Base-by-base conservation (phyloP, 1,140 invertebrate species). In the Scaptodrosophila lebanonensis region DNA sequence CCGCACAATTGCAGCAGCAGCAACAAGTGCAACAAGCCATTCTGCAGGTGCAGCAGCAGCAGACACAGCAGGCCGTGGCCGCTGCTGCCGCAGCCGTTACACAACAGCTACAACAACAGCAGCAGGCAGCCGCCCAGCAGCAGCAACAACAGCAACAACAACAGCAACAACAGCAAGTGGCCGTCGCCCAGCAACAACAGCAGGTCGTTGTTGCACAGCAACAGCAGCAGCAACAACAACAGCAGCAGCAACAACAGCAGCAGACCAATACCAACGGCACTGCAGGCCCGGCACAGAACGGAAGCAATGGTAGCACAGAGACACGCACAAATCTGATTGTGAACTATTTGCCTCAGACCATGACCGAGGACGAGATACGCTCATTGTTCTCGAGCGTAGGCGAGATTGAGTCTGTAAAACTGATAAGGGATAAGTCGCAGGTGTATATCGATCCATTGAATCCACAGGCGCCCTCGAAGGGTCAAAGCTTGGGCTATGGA, bases 291-390 rank as follows among this genome's bases (percentile, higher is more conserved):
- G 52, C 66, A 49, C 83, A 85, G 42, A 77, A 85, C 32, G 76
- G 69, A 32, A 86, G 67, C 66, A 86, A 86, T 58, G 84, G 84
- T 16, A 70, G 68, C 53, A 66, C 61, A 32, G 85, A 87, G 58
- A 87, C 84, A 7, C 77, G 85, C 61, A 93, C 93, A 51, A 97
- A 97, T 88, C 89, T 97, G 43, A 97, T 97, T 82, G 94, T 97
- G 36, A 97, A 97, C 87, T 97, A 97, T 88, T 89, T 97, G 72
- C 95, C 95, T 35, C 95, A 97, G 88, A 95, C 93, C 13, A 97
- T 97, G 95, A 95, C 93, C 11, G 95, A 97, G 87, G 95, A 97
- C 75, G 95, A 97, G 87, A 94, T 96, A 59, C 89, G 93, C 39
- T 93, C 92, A 30, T 88, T 97, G 16, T 97, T 97, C 87, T 92